Percentiles rank a stretch among this genome's conserved stretches.
Conservation (phyloP, 2,797 vertebrate species). For the Picus viridis region DNA sequence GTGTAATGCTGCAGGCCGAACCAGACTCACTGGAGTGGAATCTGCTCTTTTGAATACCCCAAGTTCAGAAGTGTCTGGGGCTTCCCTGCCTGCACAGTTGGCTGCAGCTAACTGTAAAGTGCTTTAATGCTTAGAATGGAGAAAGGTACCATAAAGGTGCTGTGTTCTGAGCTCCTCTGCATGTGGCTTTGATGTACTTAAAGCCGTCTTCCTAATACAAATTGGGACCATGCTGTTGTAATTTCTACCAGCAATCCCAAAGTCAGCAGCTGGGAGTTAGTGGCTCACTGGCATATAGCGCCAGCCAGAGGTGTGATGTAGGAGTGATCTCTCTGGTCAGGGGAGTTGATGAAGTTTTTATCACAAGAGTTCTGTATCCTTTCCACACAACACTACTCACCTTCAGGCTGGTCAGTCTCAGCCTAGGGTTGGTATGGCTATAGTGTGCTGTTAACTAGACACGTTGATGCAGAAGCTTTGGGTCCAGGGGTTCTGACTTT, state of each 20-base stretch:
- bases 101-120: rapidly evolving
- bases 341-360: neutral
- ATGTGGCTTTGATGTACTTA: neutral
- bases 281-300: neutral
- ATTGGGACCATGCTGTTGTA: rapidly evolving
- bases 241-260: neutral
- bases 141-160: neutral
- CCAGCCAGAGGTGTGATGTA: neutral
- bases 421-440: neutral
- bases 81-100: neutral
- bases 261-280: neutral
- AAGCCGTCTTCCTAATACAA: neutral
- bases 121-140: neutral
- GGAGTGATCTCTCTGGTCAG: neutral
- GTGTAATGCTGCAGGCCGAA: neutral
- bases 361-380: neutral
- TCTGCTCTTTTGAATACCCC: neutral
- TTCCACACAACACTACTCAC: neutral
- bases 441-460: neutral
- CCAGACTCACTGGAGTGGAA: neutral
- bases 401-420: neutral
- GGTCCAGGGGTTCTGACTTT: neutral
- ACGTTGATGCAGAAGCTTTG: neutral
- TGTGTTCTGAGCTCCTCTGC: neutral
- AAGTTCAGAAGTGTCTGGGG: neutral